Percentiles rank a stretch among this genome's conserved stretches.
phyloP scores from a whole-genome alignment of 2,888 invertebrate species.

The Notodonta dromedarius region DNA sequence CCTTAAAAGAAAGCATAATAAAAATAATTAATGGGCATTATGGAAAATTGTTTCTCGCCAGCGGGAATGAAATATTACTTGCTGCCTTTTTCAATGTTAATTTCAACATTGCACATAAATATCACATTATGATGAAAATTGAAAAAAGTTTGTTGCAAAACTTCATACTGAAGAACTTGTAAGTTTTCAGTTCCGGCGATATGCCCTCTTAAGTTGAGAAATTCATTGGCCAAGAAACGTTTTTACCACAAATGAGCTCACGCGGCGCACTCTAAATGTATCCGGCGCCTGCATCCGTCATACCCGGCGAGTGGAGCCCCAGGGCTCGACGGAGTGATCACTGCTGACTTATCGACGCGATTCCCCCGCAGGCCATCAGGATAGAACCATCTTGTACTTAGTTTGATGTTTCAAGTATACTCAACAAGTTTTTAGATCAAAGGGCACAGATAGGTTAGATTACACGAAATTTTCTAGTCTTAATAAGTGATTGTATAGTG shows the following conservation, averaged over 20 bases:
- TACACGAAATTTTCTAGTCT: no score
- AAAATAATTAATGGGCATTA: slow-evolving; percentile 6
- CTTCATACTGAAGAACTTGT: no score
- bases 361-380: not conserved
- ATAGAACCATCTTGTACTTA: not conserved
- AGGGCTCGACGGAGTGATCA: not conserved
- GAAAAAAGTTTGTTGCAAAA: no score
- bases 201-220: not conserved
- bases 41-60: slow-evolving; percentile 7
- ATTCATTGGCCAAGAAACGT: not conserved
- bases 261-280: not conserved
- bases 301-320: slow-evolving; percentile 25
- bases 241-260: not conserved
- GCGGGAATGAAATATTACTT: slow-evolving; percentile 1
- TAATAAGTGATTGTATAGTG: no score
- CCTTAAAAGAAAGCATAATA: slow-evolving; percentile 1
- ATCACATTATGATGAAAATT: no score
- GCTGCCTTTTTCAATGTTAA: not conserved
- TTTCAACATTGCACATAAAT: no score
- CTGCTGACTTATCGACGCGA: not conserved
- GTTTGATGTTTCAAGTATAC: not conserved
- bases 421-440: no score
- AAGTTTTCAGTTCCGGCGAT: no score
- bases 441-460: no score
- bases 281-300: slow-evolving; percentile 19